Base-by-base conservation (phyloP, 2,797 vertebrate species). In the Epinephelus awoara region DNA sequence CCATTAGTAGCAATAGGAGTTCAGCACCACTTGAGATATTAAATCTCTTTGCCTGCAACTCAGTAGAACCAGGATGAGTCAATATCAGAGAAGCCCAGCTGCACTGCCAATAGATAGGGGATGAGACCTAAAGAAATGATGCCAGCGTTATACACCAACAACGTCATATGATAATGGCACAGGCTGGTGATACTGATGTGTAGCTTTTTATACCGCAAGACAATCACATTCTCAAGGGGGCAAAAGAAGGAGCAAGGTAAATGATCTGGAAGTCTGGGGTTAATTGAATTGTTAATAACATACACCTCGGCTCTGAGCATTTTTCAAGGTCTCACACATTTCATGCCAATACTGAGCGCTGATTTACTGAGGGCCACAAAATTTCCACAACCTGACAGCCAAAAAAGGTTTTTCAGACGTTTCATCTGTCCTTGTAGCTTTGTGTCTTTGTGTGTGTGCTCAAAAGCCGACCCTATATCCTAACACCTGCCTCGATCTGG, bases 1-100 rank as follows among this genome's bases (percentile, higher is more conserved):
- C 91, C 90, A 94, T 95, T 94, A 93, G 88, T 80, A 87, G 89
- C 91, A 87, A 87, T 80, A 89, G 92, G 82, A 92, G 84, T 91
- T 90, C 87, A 91, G 83, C 90, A 91, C 67, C 75, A 89, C 87
- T 89, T 80, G 68, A 91, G 91, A 91, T 93, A 90, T 94, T 92
- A 92, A 93, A 92, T 93, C 88, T 91, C 84, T 84, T 85, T 79
- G 87, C 86, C 89, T 86, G 88, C 87, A 91, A 89, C 82, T 90
- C 72, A 62, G 82, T 75, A 65, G 78, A 86, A 85, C 73, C 79
- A 40, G 77, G 86, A 89, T 73, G 78, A 89, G 92, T 86, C 84
- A 82, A 84, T 91, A 89, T 82, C 85, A 69, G 77, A 84, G 76
- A 75, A 69, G 79, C 38, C 77, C 79, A 80, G 86, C 82, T 82